Base-by-base conservation (phyloP, 1,140 invertebrate genomes). In the Trichomalopsis sarcophagae region DNA sequence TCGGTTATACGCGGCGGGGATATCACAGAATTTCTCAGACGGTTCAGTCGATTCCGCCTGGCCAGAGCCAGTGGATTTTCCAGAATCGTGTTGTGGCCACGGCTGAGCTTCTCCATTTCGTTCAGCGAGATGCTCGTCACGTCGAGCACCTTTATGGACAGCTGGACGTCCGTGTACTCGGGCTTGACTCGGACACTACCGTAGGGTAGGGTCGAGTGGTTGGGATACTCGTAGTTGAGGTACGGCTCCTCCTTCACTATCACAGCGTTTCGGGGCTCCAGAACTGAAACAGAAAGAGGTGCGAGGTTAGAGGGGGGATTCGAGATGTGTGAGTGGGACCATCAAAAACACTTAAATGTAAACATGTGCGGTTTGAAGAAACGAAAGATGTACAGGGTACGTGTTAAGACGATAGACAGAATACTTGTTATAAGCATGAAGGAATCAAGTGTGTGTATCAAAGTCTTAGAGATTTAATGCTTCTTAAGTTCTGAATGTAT, bases 101-200 rank as follows among this genome's bases (percentile, higher is more conserved):
- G 74, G 55, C 75, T 82, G 1, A 86, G 80, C 17, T 78, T 55
- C 7, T 86, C 84, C 80, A 86, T 86, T 21, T 82, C 84, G 7
- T 73, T 66, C 1, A 86, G 74, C 2, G 84, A 86, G 66, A 86
- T 85, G 27, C 84, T 85, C 62, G 78, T 82, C 1, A 86, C 84
- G 14, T 86, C 73, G 27, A 82, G 80, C 6, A 86, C 84, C 21
- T 76, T 82, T 2, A 86, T 86, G 9, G 50, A n/a, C 68, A 77
- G n/a, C 55, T 73, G 66, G 21, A 13, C 55, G 5, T 68, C 62
- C 66, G n/a, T 14, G 47, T 68, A 36, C 62, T 84, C 75, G 10
- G 40, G 1, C 40, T 77, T 78, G 0, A 69, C 13, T 40, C 10
- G 68, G 44, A 55, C 76, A 44, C 6, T 62, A 17, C 55, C 17